Evolutionary conservation across 2,888 invertebrate species (phyloP), one percentile per base, ranked within the genome.

Genomic region (Agrochola circellaris): DNA sequence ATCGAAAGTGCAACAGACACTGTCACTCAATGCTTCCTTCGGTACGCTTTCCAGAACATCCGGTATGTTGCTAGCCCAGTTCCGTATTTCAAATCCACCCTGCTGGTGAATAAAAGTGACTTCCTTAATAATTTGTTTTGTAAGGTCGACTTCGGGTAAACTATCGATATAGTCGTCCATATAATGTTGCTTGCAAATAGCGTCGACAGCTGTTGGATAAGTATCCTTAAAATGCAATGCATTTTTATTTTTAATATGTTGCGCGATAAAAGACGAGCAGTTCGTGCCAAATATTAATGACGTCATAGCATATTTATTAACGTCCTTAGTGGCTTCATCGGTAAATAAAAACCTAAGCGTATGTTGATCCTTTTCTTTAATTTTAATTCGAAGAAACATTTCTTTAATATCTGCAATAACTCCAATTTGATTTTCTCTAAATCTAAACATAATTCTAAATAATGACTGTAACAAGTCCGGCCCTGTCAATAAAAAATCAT

Each of bases 161-260:
- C 62, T 38, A 20, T 62, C 62, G 38, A 62, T 62, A 38, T 65
- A 65, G 17, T 65, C 64, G 42, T 65, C 65, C 42, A 65, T 65
- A 17, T 65, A 65, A 65, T 65, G 45, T 45, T 45, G 65, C 45
- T 65, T 65, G 17, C 65, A 26, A 17, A 66, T 48, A 66, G 48
- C 45, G 11, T 66, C 66, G 66, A 66, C 66, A 30, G 66, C 66
- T 11, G 20, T 66, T 30, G 26, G 66, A 20, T 48, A 48, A 8
- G 30, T 66, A 30, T 65, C 65, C 9, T 26, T n/a, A 65, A 26
- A 66, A 23, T 20, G 20, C 30, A 51, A 66, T 2, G 48, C 66
- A 23, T 66, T 66, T 66, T 66, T 66, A 30, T 30, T 48, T 48
- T 48, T 48, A 66, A 30, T 66, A 23, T 66, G 66, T 48, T 66